Base-by-base conservation (phyloP, 2,113 vertebrate species). In the Amblyopsis rosae region DNA sequence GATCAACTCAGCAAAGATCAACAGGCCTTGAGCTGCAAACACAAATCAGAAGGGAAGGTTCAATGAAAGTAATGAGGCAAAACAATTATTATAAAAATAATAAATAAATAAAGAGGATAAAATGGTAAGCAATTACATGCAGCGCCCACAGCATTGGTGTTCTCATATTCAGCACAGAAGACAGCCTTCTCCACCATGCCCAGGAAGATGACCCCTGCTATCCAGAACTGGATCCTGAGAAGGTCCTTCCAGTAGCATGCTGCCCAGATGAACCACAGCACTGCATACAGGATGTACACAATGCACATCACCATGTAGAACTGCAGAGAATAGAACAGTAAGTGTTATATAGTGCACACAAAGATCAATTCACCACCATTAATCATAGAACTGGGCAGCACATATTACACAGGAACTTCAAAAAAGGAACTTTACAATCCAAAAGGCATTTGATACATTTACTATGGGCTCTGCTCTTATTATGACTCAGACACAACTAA, bases 291-390 rank as follows among this genome's bases (percentile, higher is more conserved):
- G 85, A 95, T 93, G 86, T 96, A 96, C 65, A 95, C 83, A 6
- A 95, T 69, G 72, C 95, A 96, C 95, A 96, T 95, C 75, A 94
- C 93, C 94, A 96, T 95, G 85, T 96, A 96, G 85, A 95, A 95
- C 94, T 95, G 59, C 45, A 73, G 50, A 82, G 62, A 69, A 12
- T 70, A 4, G 15, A 16, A 3, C 63, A 50, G 3, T 9, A 59
- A 9, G 11, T 56, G 47, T 81, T 11, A 58, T 63, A 72, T 63
- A 60, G 51, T 54, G 51, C 51, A 72, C 33, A 11, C 35, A 69
- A 65, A 64, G 62, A 73, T 63, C 60, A 69, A 33, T 47, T 74
- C 11, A 10, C 49, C 54, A 70, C 60, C 32, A 59, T 63, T 59
- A 59, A 17, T 11, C 6, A 4, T 15, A 51, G 6, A 51, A 51